Evolutionary conservation across 2,888 invertebrate genomes (phyloP).

Genomic region (Allacma fusca): DNA sequence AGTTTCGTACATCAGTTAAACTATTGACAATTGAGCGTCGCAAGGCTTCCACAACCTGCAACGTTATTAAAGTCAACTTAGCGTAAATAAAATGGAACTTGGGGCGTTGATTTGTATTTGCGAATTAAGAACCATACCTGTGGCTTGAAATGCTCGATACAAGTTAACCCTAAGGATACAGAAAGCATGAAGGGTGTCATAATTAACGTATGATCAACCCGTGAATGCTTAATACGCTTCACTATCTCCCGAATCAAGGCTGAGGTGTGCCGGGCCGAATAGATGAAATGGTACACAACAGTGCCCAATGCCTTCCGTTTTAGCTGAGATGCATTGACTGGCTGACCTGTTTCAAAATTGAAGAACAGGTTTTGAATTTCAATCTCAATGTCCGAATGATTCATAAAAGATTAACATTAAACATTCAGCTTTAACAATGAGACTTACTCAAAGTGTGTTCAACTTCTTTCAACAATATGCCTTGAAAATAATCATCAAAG

Average conservation of each 20-base stretch:
- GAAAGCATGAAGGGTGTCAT: constrained; percentile 57
- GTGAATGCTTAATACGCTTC: constrained; percentile 51
- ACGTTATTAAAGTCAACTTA: background rate
- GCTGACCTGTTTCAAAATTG: background rate
- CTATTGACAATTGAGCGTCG: constrained; percentile 48
- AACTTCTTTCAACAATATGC: background rate
- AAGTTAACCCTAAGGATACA: constrained; percentile 51
- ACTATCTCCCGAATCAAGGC: constrained; percentile 48
- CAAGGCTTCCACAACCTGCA: constrained; percentile 52
- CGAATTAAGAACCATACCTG: constrained; percentile 45
- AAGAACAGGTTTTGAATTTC: no score
- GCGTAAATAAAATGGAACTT: background rate
- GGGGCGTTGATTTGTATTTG: no score
- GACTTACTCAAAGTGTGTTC: constrained; percentile 1
- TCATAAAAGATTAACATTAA: background rate
- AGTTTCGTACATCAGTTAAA: constrained; percentile 46
- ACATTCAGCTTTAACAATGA: background rate
- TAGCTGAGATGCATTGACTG: constrained; percentile 18
- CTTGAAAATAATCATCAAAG: constrained; percentile 49
- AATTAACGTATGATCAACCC: constrained; percentile 48
- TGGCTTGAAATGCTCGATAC: constrained; percentile 48
- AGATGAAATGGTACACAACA: constrained; percentile 55
- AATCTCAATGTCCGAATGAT: no score
- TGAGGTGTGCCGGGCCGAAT: constrained; percentile 48
- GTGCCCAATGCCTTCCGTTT: constrained; percentile 56